Conservation (phyloP, 2,797 vertebrate genomes). For the Xiphophorus birchmanni region DNA sequence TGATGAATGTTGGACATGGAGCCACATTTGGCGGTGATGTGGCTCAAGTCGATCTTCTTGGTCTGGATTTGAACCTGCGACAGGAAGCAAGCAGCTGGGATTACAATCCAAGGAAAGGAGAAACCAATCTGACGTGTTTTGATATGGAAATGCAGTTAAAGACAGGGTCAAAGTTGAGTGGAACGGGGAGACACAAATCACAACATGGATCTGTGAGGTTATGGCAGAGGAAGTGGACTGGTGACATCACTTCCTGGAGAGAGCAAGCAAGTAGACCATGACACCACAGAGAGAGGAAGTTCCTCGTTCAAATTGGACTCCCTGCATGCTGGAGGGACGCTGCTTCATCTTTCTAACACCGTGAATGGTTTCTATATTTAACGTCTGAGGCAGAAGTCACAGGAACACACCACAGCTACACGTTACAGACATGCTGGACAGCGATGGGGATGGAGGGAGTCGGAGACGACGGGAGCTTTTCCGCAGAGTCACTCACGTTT, state of each 20-base stretch:
- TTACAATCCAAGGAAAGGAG: neutral
- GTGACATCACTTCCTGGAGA: constrained; percentile 16
- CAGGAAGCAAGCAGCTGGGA: neutral
- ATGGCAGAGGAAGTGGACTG: neutral
- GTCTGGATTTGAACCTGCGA: constrained; percentile 90
- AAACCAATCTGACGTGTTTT: neutral
- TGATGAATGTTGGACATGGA: constrained; percentile 94
- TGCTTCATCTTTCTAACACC: neutral
- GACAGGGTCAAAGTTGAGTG: neutral
- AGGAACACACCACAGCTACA: constrained; percentile 6
- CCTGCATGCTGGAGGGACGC: constrained; percentile 25
- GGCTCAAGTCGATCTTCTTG: constrained; percentile 95
- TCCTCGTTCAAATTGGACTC: neutral
- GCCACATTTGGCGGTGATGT: constrained; percentile 92
- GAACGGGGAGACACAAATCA: neutral
- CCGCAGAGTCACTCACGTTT: constrained; percentile 86
- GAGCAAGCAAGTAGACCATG: constrained; percentile 4
- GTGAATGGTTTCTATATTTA: neutral
- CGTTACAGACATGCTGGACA: constrained; percentile 3
- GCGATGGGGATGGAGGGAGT: neutral
- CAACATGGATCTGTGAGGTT: constrained; percentile 10
- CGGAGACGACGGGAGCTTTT: constrained; percentile 3
- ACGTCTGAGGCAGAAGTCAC: neutral
- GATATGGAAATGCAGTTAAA: neutral
- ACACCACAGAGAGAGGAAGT: neutral